Evolutionary conservation across 2,888 invertebrate species (phyloP).

Genomic region (Gonocerus acuteangulatus): DNA sequence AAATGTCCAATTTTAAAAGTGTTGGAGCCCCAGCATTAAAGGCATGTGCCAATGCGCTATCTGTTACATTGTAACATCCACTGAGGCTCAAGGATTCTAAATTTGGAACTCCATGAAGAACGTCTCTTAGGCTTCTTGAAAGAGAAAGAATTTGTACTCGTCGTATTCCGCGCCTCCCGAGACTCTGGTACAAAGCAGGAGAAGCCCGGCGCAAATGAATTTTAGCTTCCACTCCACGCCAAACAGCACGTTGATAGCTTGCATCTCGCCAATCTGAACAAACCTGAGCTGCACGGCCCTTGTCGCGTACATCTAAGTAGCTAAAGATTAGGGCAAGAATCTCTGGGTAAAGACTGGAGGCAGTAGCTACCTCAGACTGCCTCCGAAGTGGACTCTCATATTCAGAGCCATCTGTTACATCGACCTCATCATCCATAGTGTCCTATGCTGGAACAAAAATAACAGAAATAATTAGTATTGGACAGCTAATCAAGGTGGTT

Average conservation of each 20-base stretch:
- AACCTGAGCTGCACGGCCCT: constrained; percentile 84
- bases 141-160: constrained; percentile 82
- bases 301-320: constrained; percentile 77
- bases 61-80: constrained; percentile 89
- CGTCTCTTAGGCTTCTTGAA: constrained; percentile 53
- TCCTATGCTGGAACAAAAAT: too few species aligned
- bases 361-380: too few species aligned
- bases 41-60: constrained; percentile 73
- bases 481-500: too few species aligned
- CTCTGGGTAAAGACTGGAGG: constrained; percentile 85
- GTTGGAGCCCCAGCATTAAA: constrained; percentile 68
- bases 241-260: constrained; percentile 83
- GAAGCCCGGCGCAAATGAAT: constrained; percentile 77
- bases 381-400: too few species aligned
- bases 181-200: constrained; percentile 73
- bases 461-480: too few species aligned
- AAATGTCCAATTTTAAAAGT: constrained; percentile 73
- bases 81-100: constrained; percentile 81
- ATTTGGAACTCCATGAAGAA: constrained; percentile 74
- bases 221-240: constrained; percentile 88
- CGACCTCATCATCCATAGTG: too few species aligned
- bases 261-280: constrained; percentile 86
- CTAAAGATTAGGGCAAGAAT: constrained; percentile 86
- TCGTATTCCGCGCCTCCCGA: constrained; percentile 80
- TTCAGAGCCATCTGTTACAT: too few species aligned